Percentiles rank a stretch among this genome's conserved stretches.
Conservation (phyloP, 2,797 vertebrate species). For the Pelodytes ibericus region DNA sequence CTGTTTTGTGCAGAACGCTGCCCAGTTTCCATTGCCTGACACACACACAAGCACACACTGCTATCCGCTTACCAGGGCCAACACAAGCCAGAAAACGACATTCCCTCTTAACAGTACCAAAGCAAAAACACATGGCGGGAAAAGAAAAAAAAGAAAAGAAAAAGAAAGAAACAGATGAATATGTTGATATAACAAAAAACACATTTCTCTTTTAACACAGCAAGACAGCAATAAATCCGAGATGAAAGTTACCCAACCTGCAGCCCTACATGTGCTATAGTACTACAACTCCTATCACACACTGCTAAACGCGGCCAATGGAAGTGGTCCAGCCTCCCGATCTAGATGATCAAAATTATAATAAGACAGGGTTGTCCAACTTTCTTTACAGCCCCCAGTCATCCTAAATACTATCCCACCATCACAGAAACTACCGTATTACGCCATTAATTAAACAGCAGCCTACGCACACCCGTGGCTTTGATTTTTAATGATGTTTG, state of each 20-base stretch:
- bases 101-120: slow-evolving; percentile 21
- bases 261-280: no score
- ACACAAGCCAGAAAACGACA: neutral
- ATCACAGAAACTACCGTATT: neutral
- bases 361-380: no score
- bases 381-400: no score
- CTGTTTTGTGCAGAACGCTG: slow-evolving; percentile 5
- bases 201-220: neutral
- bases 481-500: neutral
- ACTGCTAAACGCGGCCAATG: no score
- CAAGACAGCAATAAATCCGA: neutral
- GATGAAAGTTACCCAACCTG: neutral
- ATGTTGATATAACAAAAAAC: no score
- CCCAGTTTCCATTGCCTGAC: slow-evolving; percentile 45
- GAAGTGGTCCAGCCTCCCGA: neutral
- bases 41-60: slow-evolving; percentile 30
- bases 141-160: neutral
- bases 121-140: slow-evolving; percentile 26
- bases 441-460: neutral
- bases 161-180: slow-evolving; percentile 6
- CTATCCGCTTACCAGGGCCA: slow-evolving; percentile 37
- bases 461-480: neutral
- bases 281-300: no score
- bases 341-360: no score
- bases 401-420: no score